These are phyloP conservation scores for Alethe castanea DNA, from an alignment of 2,113 vertebrate species.

Conservation along the genomic window DNA sequence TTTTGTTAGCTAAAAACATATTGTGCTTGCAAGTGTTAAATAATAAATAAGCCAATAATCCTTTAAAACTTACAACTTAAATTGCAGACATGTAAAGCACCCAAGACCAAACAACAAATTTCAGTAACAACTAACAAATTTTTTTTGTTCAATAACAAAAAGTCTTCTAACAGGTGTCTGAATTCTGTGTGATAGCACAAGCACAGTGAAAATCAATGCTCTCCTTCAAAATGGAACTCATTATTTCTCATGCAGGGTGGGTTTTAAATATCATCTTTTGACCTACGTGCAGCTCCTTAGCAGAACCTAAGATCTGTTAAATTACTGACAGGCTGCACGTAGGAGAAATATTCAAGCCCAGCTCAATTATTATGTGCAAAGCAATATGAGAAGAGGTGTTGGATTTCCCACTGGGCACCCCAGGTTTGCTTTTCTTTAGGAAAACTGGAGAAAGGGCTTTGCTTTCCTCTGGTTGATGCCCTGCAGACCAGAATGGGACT, in stretches of 20 bases:
- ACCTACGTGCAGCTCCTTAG: background rate
- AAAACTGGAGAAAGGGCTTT: background rate
- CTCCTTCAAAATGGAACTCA: background rate
- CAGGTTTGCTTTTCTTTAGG: background rate
- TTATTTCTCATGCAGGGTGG: background rate
- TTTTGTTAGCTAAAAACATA: background rate
- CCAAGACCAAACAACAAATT: background rate
- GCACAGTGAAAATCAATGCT: background rate
- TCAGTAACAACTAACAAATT: background rate
- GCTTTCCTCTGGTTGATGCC: background rate
- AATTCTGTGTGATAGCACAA: background rate
- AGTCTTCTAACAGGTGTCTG: background rate
- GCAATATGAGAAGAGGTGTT: background rate
- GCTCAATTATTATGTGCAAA: background rate
- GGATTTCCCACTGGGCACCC: background rate
- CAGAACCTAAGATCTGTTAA: background rate
- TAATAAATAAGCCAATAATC: background rate
- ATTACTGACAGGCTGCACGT: background rate
- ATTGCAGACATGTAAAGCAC: background rate
- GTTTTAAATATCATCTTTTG: background rate
- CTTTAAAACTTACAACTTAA: background rate
- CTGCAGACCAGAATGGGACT: background rate
- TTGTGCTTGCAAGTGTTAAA: background rate
- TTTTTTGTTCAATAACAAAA: background rate
- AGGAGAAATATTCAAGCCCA: background rate